phyloP scores from a whole-genome alignment of 2,888 invertebrate genomes.

The Ophraella communa region DNA sequence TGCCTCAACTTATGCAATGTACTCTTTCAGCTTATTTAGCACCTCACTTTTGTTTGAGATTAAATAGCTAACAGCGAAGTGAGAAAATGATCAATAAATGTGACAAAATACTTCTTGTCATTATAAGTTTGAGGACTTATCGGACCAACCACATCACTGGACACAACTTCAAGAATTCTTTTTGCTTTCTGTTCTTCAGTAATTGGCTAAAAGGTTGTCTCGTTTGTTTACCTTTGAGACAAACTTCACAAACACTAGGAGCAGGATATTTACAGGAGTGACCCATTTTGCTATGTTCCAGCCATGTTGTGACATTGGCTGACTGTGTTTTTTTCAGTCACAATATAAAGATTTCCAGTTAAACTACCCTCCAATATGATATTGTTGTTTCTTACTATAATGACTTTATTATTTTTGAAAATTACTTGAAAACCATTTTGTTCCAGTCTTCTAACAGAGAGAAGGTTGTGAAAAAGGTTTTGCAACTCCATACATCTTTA shows the following conservation, averaged over 20 bases:
- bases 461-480: constrained; percentile 10
- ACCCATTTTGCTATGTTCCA: constrained; percentile 22
- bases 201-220: neutral
- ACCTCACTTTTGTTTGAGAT: too few species aligned
- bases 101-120: too few species aligned
- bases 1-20: too few species aligned
- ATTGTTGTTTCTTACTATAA: neutral
- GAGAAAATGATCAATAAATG: too few species aligned
- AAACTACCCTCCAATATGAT: neutral
- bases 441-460: constrained; percentile 16
- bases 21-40: too few species aligned
- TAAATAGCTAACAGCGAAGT: too few species aligned
- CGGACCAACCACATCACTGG: neutral
- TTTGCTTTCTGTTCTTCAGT: neutral
- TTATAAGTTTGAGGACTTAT: too few species aligned
- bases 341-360: neutral
- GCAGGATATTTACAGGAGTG: constrained; percentile 18
- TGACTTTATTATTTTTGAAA: constrained; percentile 11
- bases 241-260: constrained; percentile 15
- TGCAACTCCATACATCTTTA: too few species aligned
- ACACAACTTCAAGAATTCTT: neutral
- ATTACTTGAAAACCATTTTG: constrained; percentile 6
- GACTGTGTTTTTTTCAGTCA: too few species aligned
- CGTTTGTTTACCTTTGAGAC: constrained; percentile 24
- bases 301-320: neutral